phyloP scores from a whole-genome alignment of 2,113 vertebrate species.

The Daboia siamensis region DNA sequence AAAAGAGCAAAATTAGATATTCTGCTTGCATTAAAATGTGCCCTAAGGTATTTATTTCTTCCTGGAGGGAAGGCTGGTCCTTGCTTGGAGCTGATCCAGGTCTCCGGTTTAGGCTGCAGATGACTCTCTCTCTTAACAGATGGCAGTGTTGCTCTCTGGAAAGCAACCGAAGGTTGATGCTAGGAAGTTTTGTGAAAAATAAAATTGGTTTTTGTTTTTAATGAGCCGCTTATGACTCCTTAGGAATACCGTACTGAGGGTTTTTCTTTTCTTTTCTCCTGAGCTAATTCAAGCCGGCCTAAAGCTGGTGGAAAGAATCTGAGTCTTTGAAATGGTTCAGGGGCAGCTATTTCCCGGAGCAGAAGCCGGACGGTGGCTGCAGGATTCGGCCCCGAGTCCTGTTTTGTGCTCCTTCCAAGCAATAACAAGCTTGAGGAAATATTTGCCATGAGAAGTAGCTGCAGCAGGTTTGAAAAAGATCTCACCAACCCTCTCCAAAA shows the following conservation, averaged over 20 bases:
- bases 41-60: not conserved
- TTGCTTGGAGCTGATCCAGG: too few species aligned
- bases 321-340: not conserved
- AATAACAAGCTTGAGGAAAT: not conserved
- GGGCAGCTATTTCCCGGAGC: not conserved
- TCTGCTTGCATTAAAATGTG: not conserved
- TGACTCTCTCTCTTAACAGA: slow-evolving; percentile 49
- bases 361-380: not conserved
- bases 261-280: not conserved
- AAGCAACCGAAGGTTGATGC: rapidly evolving
- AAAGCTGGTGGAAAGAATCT: not conserved
- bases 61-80: rapidly evolving
- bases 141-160: slow-evolving; percentile 64
- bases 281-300: not conserved
- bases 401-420: not conserved
- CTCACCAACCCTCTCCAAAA: too few species aligned
- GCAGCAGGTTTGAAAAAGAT: not conserved
- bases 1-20: not conserved
- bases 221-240: not conserved
- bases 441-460: not conserved
- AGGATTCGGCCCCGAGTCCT: not conserved
- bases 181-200: not conserved
- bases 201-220: not conserved
- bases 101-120: slow-evolving; percentile 20
- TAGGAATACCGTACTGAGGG: not conserved